Base-by-base conservation (phyloP, 2,797 vertebrate species). In the Falco berigora region DNA sequence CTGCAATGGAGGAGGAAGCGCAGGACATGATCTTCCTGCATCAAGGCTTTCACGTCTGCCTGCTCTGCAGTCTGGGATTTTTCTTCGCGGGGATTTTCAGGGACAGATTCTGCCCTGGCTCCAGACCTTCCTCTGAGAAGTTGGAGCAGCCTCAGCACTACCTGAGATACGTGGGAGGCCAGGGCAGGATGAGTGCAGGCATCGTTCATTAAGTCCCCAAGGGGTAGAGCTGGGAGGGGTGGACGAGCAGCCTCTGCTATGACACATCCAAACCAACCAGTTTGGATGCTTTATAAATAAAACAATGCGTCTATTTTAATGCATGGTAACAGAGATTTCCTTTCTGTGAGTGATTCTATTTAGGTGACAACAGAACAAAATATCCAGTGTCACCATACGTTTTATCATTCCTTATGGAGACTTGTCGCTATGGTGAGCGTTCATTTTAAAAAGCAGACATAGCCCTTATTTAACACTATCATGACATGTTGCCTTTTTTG, bases 241-340 rank as follows among this genome's bases (percentile, higher is more conserved):
- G 89, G 85, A 18, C 73, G 90, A 93, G 10, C 90, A 95, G 90
- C 64, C 92, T 62, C 80, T 38, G 72, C 89, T 62, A 20, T 92
- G 91, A 94, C 90, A 90, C 89, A 91, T 91, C 96, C 86, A 46
- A 96, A 90, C 94, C 82, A 85, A 90, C 85, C 94, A 92, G 87
- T 96, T 75, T 68, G 93, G 83, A 94, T 73, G 84, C 96, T 90
- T 95, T 93, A 40, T 93, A 93, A 96, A 96, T 88, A 94, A 95
- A 91, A 91, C 88, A 89, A 83, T 91, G 81, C 44, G 1, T 86
- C 91, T 95, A 77, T 95, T 95, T 93, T 88, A 90, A 86, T 69
- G 85, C 82, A 58, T 73, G 76, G 80, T 77, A 94, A 91, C 95
- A 92, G 92, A 95, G 93, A 63, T 90, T 92, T 72, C 91, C 85